phyloP scores from a whole-genome alignment of 2,888 invertebrate genomes.

The Coleophora deauratella region DNA sequence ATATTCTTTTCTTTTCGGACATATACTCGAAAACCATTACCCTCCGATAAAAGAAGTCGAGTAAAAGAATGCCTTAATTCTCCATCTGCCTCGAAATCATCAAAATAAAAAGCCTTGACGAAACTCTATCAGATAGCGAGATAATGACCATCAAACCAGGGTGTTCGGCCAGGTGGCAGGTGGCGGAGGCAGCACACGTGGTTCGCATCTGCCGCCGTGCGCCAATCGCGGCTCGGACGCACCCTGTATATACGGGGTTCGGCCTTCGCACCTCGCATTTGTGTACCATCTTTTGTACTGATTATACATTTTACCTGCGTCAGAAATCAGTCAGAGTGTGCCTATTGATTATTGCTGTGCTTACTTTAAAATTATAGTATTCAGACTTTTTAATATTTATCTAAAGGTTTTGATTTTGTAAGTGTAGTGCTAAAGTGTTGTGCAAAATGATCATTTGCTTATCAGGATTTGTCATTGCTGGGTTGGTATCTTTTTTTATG shows the following conservation, averaged over 20 bases:
- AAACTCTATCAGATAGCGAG: no score
- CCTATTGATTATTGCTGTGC: background rate
- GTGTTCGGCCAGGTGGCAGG: conserved; percentile 1
- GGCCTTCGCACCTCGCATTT: background rate
- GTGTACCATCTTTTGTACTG: background rate
- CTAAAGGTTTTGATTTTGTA: background rate
- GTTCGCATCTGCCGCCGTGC: conserved; percentile 12
- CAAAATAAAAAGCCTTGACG: no score
- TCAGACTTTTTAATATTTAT: no score
- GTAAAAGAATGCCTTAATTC: no score
- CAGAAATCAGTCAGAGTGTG: no score
- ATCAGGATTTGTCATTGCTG: conserved; percentile 68
- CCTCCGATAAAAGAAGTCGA: no score
- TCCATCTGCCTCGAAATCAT: no score
- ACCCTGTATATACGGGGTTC: background rate
- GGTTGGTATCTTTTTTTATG: conserved; percentile 47
- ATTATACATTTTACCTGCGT: background rate
- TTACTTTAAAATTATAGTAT: background rate
- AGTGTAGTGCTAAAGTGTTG: background rate
- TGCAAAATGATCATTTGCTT: conserved; percentile 65
- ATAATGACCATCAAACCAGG: no score
- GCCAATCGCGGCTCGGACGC: conserved; percentile 1
- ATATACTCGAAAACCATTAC: no score
- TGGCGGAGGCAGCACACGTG: conserved; percentile 8
- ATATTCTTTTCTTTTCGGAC: no score